phyloP scores from a whole-genome alignment of 2,113 vertebrate genomes.

The Antigone vipio region DNA sequence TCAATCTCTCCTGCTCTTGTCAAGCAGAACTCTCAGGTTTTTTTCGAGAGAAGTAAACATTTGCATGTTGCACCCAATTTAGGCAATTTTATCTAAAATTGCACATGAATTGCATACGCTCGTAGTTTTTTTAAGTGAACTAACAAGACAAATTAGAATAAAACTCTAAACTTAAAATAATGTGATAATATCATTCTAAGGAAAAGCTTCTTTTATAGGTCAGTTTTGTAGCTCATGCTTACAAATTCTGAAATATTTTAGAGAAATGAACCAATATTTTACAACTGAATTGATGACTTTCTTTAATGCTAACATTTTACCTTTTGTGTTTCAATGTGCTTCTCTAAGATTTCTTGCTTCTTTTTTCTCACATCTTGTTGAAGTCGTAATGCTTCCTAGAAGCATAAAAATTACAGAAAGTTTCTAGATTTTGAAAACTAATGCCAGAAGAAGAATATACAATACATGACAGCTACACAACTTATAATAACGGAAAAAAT shows the following conservation, averaged over 20 bases:
- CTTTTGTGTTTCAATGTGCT: conserved; percentile 98
- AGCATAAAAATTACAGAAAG: conserved; percentile 30
- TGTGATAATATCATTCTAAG: neutral
- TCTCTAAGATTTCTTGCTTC: conserved; percentile 97
- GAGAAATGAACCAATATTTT: neutral
- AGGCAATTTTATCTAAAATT: neutral
- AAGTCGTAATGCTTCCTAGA: conserved; percentile 89
- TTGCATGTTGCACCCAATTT: neutral
- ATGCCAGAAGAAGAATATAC: neutral
- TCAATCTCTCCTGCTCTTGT: neutral
- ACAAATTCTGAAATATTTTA: neutral
- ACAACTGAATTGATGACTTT: neutral
- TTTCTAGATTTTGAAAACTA: conserved; percentile 20
- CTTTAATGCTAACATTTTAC: conserved; percentile 67
- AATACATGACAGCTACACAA: neutral
- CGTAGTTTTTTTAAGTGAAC: neutral
- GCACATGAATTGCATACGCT: neutral
- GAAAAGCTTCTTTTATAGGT: neutral
- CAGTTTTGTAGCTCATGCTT: neutral
- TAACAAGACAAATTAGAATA: neutral
- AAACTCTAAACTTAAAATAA: neutral
- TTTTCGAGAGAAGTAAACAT: neutral
- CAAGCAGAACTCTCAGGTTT: neutral
- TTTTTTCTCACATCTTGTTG: conserved; percentile 96
- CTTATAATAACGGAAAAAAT: neutral